Conservation (phyloP, 2,888 invertebrate genomes). For the Aromia moschata region DNA sequence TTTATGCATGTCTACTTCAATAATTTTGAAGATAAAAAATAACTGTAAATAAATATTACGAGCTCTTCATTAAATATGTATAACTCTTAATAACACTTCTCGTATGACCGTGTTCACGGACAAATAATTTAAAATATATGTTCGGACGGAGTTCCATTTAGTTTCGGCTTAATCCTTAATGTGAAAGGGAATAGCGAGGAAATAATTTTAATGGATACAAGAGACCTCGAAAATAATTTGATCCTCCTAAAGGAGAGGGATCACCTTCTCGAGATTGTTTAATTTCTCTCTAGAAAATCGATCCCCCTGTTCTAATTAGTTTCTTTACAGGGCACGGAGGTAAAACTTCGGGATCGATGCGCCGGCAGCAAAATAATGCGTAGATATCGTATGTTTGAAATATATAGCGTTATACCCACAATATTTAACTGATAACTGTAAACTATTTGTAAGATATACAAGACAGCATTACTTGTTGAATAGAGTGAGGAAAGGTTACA, state of each 20-base stretch:
- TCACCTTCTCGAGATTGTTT: constrained; percentile 2
- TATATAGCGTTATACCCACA: too few relatives aligned
- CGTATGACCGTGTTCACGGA: too few relatives aligned
- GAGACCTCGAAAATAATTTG: constrained; percentile 4
- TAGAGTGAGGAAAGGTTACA: too few relatives aligned
- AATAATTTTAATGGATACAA: constrained; percentile 4
- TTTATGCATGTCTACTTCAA: too few relatives aligned
- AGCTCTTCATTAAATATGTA: too few relatives aligned
- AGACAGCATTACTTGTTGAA: too few relatives aligned
- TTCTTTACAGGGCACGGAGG: background rate
- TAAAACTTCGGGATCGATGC: background rate
- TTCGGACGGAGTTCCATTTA: background rate
- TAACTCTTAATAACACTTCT: too few relatives aligned
- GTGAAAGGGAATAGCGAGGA: background rate
- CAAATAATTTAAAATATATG: background rate
- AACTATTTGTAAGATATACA: too few relatives aligned
- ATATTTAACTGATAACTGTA: too few relatives aligned
- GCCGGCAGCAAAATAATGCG: background rate
- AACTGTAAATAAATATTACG: too few relatives aligned
- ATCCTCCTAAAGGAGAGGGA: background rate
- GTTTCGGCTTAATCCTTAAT: constrained; percentile 1
- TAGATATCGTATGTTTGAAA: background rate
- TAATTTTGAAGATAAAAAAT: too few relatives aligned
- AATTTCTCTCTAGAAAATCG: constrained; percentile 1
- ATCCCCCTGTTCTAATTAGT: background rate